Evolutionary conservation across 2,888 invertebrate species (phyloP).

Genomic region (Eupithecia abbreviata): DNA sequence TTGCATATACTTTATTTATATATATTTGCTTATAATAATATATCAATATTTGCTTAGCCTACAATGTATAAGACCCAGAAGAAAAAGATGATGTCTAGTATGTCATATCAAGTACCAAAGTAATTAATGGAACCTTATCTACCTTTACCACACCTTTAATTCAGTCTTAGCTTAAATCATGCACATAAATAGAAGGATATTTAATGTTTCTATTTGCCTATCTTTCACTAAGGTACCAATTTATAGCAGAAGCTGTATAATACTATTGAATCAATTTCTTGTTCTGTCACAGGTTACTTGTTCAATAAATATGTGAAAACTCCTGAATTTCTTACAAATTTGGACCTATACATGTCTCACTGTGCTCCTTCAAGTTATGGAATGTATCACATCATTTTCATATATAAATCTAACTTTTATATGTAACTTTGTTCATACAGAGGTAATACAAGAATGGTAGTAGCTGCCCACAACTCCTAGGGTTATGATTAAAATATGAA

Average conservation of each 20-base stretch:
- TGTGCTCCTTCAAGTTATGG: neutral
- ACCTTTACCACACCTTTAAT: neutral
- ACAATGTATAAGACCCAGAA: neutral
- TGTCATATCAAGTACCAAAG: neutral
- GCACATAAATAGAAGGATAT: neutral
- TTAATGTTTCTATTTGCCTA: neutral
- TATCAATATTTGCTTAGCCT: neutral
- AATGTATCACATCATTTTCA: neutral
- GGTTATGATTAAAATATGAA: slow-evolving; percentile 1
- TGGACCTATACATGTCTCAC: neutral
- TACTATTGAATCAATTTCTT: neutral
- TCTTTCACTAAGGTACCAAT: neutral
- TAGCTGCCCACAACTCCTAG: neutral
- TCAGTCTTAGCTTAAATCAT: neutral
- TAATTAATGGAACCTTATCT: neutral
- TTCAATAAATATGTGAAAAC: neutral
- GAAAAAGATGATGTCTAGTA: neutral
- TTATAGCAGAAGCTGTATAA: neutral
- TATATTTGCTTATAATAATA: too few species aligned
- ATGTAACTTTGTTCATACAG: neutral
- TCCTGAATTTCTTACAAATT: neutral
- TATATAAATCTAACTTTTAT: neutral
- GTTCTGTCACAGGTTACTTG: neutral
- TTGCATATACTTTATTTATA: too few species aligned
- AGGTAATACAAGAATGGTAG: neutral